Base-by-base conservation (phyloP, 1,140 invertebrate genomes). In the Zaprionus camerounensis region DNA sequence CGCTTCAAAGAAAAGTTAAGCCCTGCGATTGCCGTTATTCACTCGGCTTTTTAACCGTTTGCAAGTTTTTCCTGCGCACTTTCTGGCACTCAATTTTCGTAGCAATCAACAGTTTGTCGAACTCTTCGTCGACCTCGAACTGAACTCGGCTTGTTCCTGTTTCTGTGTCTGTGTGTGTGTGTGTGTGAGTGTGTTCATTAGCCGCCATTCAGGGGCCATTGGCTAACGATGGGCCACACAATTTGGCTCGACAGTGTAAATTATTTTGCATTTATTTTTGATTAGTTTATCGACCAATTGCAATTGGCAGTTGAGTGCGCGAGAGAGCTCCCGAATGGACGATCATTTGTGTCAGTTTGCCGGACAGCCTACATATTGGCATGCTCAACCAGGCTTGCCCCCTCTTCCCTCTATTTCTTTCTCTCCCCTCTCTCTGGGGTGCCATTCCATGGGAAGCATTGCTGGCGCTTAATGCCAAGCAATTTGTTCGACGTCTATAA, bases 401-500 rank as follows among this genome's bases (percentile, higher is more conserved):
- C 41, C 41, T 9, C 28, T 7, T 71, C 46, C 11, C 13, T 17
- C 41, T 12, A 31, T 67, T 5, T 24, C 24, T 26, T 6, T 5
- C n/a, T 9, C 4, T 46, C 7, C 7, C 28, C 13, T 12, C 9
- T 15, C 31, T 12, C 49, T 22, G 20, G 22, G 53, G 53, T 56
- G 51, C 72, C 59, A 53, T 65, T 71, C 73, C 68, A 62, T 71
- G 73, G 68, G 68, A 58, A 62, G 73, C 68, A 71, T 58, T 76
- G 51, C 17, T 62, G 31, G 63, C 56, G 38, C 69, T 69, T 73
- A 90, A 81, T 91, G 73, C 72, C 81, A 85, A 77, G 79, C 76
- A 73, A 90, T 91, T 88, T 88, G 82, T 68, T 80, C 64, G 58
- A 65, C 66, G 65, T 81, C 70, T 72, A 88, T 88, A 90, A 90